These are phyloP conservation scores for Nephila pilipes DNA, from an alignment of 1,140 invertebrate species.

Conservation along the genomic window DNA sequence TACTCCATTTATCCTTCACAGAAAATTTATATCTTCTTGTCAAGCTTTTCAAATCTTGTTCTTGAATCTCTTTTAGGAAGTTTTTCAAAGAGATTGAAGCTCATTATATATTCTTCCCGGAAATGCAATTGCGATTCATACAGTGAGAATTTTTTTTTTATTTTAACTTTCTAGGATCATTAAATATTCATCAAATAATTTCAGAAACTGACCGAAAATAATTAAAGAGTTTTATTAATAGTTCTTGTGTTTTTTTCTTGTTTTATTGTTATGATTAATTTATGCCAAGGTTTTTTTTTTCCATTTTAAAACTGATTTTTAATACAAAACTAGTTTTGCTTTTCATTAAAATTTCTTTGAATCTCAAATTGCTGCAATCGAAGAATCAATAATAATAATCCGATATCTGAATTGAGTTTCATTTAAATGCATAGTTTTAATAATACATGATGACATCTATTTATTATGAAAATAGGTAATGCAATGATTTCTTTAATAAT, in stretches of 20 bases:
- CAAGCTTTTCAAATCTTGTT: not conserved
- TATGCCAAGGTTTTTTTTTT: not conserved
- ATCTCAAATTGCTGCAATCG: not conserved
- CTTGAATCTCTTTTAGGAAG: not conserved
- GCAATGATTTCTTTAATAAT: no score
- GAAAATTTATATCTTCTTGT: constrained; percentile 9
- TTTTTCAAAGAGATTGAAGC: not conserved
- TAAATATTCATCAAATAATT: not conserved
- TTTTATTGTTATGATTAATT: not conserved
- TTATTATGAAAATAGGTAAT: no score
- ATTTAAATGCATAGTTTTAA: no score
- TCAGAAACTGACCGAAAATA: not conserved
- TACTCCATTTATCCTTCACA: constrained; percentile 21
- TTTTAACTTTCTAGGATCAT: not conserved
- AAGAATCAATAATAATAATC: no score
- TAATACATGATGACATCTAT: no score
- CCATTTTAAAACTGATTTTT: not conserved
- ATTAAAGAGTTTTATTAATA: not conserved
- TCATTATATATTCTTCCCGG: constrained; percentile 23
- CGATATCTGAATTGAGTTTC: no score
- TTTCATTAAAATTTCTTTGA: not conserved
- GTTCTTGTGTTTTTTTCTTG: not conserved
- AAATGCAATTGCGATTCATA: not conserved
- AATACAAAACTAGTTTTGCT: not conserved
- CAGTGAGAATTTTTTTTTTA: not conserved